Evolutionary conservation across 1,140 invertebrate genomes (phyloP).

Genomic region (Bombus pyrosoma): DNA sequence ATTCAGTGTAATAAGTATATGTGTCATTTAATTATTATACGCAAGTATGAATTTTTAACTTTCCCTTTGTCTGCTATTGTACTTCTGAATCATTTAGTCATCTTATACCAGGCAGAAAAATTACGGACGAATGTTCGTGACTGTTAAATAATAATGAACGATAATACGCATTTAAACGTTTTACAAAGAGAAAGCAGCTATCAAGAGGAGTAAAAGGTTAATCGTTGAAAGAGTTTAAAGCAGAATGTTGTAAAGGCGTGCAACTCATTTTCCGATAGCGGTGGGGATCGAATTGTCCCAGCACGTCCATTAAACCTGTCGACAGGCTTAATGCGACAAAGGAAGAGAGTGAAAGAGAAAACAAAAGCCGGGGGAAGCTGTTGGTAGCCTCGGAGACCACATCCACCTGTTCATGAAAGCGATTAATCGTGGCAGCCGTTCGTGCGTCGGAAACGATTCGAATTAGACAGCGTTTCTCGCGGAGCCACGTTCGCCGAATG

Average conservation of each 20-base stretch:
- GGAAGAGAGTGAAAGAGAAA: constrained; percentile 11
- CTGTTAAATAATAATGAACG: no score
- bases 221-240: constrained; percentile 1
- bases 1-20: no score
- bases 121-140: no score
- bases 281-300: constrained; percentile 30
- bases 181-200: no score
- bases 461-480: constrained; percentile 61
- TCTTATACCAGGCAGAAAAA: no score
- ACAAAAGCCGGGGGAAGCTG: constrained; percentile 18
- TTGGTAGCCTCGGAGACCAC: constrained; percentile 46
- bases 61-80: no score
- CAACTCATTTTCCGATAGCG: constrained; percentile 16
- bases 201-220: background rate
- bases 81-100: no score
- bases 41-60: no score
- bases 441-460: constrained; percentile 62
- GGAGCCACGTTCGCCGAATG: constrained; percentile 57
- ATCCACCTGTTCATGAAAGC: constrained; percentile 65
- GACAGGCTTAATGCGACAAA: constrained; percentile 44
- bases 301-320: constrained; percentile 50
- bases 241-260: background rate
- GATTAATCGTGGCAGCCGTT: constrained; percentile 59
- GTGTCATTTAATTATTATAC: no score
- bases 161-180: no score